Base-by-base conservation (phyloP, 2,888 invertebrate genomes). In the Meloe dianella region DNA sequence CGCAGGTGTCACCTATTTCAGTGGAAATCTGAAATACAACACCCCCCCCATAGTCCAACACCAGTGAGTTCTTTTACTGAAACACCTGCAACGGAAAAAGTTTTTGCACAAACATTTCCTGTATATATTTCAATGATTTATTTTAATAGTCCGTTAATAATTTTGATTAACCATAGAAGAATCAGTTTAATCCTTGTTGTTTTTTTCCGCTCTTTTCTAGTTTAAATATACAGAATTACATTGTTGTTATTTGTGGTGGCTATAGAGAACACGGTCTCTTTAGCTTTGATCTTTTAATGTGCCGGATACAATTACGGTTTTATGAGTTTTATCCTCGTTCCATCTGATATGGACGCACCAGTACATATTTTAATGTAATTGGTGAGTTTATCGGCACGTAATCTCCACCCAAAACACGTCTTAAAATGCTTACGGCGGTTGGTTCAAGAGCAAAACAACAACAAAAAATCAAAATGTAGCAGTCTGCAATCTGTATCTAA, bases 1-100 rank as follows among this genome's bases (percentile, higher is more conserved):
- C 60, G 64, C 72, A 74, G 74, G 72, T 74, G 74, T 69, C 66
- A 61, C 66, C 22, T 51, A 61, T 68, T 69, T 66, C 66, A 54
- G 61, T 57, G 51, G 63, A 62, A 64, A 64, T 54, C 30, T 61
- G 60, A 64, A 63, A 41, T 68, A 71, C 69, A 20, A 65, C 65
- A 51, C 41, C 30, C 30, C 24, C 27, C 27, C 24, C 27, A 3
- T 27, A n/a, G n/a, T 27, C 27, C 4, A 27, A n/a, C n/a, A n/a
- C 32, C 2, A 35, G 2, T 1, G 8, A 27, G 20, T 58, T 32
- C n/a, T 32, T 20, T 32, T 2, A 9, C 57, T 9, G 58, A 9
- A n/a, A 32, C 35, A 58, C 35, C 29, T 58, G 58, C 27, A 29
- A 24, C 29, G 32, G 58, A 1, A 20, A 60, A 61, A 61, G 47